Conservation (phyloP, 2,113 vertebrate species). For the Budorcas taxicolor region DNA sequence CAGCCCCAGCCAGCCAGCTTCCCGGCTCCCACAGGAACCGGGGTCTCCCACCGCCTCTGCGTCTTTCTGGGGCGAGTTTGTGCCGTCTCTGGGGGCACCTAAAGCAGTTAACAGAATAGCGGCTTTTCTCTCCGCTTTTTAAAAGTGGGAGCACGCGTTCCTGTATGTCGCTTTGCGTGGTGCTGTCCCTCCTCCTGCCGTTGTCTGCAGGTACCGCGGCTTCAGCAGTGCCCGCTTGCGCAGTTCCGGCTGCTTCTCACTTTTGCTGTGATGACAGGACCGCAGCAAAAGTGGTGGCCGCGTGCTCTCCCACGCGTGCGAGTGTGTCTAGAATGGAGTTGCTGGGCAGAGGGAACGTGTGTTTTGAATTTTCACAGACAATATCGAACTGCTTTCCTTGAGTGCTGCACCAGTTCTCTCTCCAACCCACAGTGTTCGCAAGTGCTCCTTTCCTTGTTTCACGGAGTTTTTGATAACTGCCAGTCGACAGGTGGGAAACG, state of each 20-base stretch:
- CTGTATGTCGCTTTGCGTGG: accelerated
- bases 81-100: not conserved
- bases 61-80: not conserved
- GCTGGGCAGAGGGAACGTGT: not conserved
- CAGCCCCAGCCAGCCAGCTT: not conserved
- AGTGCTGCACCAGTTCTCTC: not conserved
- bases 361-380: not conserved
- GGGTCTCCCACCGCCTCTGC: not conserved
- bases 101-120: accelerated
- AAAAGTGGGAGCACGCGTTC: accelerated
- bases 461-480: not conserved
- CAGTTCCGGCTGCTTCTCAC: not conserved
- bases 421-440: not conserved
- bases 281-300: accelerated
- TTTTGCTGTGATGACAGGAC: not conserved
- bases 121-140: not conserved
- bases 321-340: not conserved
- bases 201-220: too few species aligned
- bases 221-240: too few species aligned
- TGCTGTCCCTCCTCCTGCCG: not conserved
- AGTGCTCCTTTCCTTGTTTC: not conserved
- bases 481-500: not conserved
- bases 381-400: not conserved
- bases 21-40: not conserved
- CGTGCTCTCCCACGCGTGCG: accelerated